Base-by-base conservation (phyloP, 2,888 invertebrate genomes). In the Melieria picta region DNA sequence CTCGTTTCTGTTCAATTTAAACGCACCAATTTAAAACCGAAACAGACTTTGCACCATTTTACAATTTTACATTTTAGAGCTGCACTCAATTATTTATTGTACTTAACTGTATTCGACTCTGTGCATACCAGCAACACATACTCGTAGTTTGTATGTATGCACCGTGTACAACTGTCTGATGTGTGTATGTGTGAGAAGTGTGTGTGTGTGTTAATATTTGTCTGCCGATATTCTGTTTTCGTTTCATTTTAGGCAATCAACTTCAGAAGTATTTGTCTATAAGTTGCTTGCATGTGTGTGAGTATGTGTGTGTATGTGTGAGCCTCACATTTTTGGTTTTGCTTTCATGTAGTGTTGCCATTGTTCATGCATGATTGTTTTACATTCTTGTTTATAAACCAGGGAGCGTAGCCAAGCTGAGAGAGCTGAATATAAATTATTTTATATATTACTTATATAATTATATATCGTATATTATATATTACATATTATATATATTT, bases 21-120 rank as follows among this genome's bases (percentile, higher is more conserved):
- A 81, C 84, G 84, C 84, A 83, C 82, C 79, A 80, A 82, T 79
- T 82, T 83, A 80, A 84, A 84, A 84, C 84, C 84, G 84, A 84
- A 83, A 83, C 84, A 84, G 80, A 82, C 82, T 82, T 82, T 83
- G 83, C 83, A 83, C 83, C 78, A 79, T 78, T 78, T 65, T 79
- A 74, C 73, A 71, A 30, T 30, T 70, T 69, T 60, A 56, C n/a
- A 16, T 58, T 55, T 67, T 60, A 61, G 60, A 52, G 43, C 61
- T 67, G 67, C 67, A 67, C 45, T 52, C 45, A 67, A 67, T 52
- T 67, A 60, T 52, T 67, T 67, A 58, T 67, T 13, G 7, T 46
- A n/a, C 30, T 7, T 10, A 52, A 72, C 9, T 61, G 46, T 71
- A 16, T 52, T 11, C 52, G 46, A 70, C 11, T 42, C 10, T 45